Evolutionary conservation across 2,113 vertebrate species (phyloP).

Genomic region (Gopherus evgoodei): DNA sequence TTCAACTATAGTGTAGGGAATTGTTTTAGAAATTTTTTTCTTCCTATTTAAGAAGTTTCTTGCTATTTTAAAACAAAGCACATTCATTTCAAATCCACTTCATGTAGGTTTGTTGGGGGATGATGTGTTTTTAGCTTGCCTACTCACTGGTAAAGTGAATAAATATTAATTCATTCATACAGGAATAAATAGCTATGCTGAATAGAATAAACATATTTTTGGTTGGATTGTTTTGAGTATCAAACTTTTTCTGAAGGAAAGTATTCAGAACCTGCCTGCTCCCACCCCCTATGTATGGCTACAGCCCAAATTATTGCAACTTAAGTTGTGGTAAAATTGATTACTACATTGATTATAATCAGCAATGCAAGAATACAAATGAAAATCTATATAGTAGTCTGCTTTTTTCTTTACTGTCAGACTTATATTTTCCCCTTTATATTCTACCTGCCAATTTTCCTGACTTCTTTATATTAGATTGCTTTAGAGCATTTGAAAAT

Average conservation of each 20-base stretch:
- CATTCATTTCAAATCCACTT: neutral
- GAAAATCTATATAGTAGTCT: neutral
- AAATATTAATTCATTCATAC: neutral
- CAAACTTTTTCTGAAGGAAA: neutral
- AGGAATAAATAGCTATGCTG: neutral
- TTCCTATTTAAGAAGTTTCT: neutral
- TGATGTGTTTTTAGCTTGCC: neutral
- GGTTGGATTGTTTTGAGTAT: rapidly evolving
- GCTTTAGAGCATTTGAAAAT: neutral
- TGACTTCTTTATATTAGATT: neutral
- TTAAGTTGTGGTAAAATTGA: neutral
- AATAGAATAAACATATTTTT: neutral
- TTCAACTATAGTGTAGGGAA: neutral
- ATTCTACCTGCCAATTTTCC: neutral
- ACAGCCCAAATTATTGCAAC: neutral
- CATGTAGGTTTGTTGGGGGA: neutral
- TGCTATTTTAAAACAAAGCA: neutral
- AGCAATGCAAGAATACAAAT: neutral
- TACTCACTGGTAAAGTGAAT: neutral
- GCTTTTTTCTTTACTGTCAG: neutral
- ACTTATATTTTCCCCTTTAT: neutral
- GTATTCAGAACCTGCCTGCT: neutral
- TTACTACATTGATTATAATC: neutral
- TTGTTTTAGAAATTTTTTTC: neutral
- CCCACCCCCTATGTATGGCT: neutral